Conservation (phyloP, 2,797 vertebrate genomes). For the Anguilla obscura region DNA sequence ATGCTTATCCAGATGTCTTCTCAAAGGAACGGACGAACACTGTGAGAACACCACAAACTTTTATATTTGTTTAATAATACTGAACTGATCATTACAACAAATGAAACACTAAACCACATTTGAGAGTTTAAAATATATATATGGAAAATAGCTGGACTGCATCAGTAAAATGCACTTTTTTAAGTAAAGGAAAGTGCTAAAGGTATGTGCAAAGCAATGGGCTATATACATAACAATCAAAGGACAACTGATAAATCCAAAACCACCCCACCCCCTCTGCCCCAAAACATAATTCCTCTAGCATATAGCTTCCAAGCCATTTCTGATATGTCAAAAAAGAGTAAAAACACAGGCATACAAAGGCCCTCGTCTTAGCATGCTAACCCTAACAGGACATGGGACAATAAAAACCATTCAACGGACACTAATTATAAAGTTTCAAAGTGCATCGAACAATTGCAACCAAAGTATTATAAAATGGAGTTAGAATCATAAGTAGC, state of each 20-base stretch:
- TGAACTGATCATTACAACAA: conserved; percentile 41
- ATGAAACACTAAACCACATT: conserved; percentile 26
- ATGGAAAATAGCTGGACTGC: conserved; percentile 38
- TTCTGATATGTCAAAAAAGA: conserved; percentile 71
- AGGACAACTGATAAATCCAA: conserved; percentile 3
- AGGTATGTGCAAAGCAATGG: conserved; percentile 38
- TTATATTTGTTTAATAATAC: conserved; percentile 48
- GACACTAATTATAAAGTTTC: conserved; percentile 63
- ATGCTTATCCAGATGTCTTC: not conserved
- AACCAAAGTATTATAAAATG: conserved; percentile 71
- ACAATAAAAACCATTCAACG: conserved; percentile 54
- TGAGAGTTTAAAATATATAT: conserved; percentile 31
- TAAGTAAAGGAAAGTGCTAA: conserved; percentile 49
- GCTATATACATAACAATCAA: conserved; percentile 37
- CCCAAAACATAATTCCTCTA: conserved; percentile 20
- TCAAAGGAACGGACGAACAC: not conserved
- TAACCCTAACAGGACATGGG: conserved; percentile 56
- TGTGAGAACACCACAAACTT: not conserved
- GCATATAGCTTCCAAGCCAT: conserved; percentile 25
- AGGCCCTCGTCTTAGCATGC: conserved; percentile 74
- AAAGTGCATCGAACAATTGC: conserved; percentile 51
- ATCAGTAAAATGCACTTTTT: conserved; percentile 34
- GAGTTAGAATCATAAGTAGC: conserved; percentile 63
- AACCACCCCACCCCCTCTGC: not conserved
- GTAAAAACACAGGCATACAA: conserved; percentile 78